Base-by-base conservation (phyloP, 30 jellyfish, hydroid and myxozoan genomes). In the Hydractinia symbiolongicarpus region DNA sequence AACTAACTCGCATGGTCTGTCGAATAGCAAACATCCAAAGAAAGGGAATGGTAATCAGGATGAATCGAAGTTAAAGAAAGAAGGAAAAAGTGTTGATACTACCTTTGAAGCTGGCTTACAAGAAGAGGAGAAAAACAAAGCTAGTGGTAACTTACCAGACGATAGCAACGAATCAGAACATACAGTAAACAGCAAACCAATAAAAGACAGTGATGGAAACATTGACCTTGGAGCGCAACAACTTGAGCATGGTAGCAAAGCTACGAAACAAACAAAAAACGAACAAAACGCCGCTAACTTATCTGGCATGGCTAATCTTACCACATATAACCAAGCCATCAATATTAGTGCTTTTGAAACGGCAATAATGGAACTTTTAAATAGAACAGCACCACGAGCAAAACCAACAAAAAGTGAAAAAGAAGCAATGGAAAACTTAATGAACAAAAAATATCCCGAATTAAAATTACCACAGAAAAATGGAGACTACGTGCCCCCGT, bases 221-320 rank as follows among this genome's bases (percentile, higher is more conserved):
- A 54, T 77, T 55, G 85, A 77, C n/a, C 79, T 77, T 13, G 85
- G 85, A 77, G 73, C 85, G 21, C 85, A 77, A 77, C 60, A 64
- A 50, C 5, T 54, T 53, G 54, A 15, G 1, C 15, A 57, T 16
- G 85, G 52, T 5, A 72, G n/a, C 6, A 74, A 44, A 72, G 44
- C n/a, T 20, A 30, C 44, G 44, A 30, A 30, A 30, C 60, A 71
- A 30, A 30, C 80, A 9, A 30, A 71, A 71, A 30, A 54, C 9
- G 80, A 54, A 9, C 80, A 49, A 71, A 71, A 50, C 9, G 60
- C 80, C 13, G 87, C 55, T 5, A 67, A 61, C 64, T 5, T 40
- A n/a, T n/a, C 69, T 7, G 77, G 21, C 14, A 19, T 30, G 30
- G 87, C 70, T 13, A 79, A 79, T 50, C 53, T 62, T 66, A 79